A percentile compares a stretch with the other conserved stretches of the same genome.
Evolutionary conservation across 2,888 invertebrate genomes (phyloP).

Genomic region (Synanthedon vespiformis): DNA sequence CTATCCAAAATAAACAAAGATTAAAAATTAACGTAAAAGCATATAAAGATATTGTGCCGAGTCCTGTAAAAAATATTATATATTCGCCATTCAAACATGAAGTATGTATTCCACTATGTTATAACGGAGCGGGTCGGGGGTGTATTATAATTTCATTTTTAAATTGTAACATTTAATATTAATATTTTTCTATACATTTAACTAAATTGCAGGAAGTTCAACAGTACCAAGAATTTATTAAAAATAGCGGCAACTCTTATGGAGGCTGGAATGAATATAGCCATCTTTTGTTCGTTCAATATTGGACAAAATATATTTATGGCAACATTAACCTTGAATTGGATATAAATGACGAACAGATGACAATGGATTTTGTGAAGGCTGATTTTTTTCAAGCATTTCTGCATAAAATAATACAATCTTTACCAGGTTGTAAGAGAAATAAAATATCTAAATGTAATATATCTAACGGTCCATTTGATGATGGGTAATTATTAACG

Average conservation of each 20-base stretch:
- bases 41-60: constrained; percentile 40
- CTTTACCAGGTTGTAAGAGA: background rate
- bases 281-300: constrained; percentile 63
- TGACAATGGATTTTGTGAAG: background rate
- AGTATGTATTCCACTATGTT: constrained; percentile 20
- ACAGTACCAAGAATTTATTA: constrained; percentile 66
- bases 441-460: background rate
- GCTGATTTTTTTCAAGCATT: background rate
- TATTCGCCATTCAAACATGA: constrained; percentile 43
- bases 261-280: constrained; percentile 71
- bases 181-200: background rate
- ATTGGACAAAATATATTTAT: constrained; percentile 41
- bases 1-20: background rate
- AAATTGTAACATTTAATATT: background rate
- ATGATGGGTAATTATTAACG: too few relatives aligned
- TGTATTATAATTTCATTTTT: too few relatives aligned
- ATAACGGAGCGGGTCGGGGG: too few relatives aligned
- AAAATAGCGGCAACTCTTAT: constrained; percentile 53
- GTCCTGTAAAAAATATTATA: constrained; percentile 46
- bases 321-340: constrained; percentile 1
- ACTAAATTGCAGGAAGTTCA: constrained; percentile 61
- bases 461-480: background rate
- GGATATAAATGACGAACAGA: background rate
- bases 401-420: background rate
- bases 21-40: constrained; percentile 19